Percentiles rank a stretch among this genome's conserved stretches.
phyloP scores from a whole-genome alignment of 2,113 vertebrate genomes.

The Pycnonotus jocosus region DNA sequence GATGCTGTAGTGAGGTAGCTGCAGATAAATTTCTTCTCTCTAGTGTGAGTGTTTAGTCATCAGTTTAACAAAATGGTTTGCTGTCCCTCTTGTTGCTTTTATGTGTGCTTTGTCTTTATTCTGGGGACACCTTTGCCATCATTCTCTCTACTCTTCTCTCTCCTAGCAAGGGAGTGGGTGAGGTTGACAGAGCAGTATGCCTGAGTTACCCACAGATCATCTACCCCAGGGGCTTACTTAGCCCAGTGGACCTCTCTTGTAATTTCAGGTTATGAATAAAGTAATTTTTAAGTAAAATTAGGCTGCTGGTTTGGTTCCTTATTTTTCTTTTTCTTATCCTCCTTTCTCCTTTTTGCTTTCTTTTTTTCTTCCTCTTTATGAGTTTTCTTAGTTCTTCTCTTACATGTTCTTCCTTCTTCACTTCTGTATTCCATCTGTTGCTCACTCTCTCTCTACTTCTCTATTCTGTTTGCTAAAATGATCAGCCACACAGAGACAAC shows the following conservation, averaged over 20 bases:
- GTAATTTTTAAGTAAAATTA: background rate
- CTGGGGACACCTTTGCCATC: background rate
- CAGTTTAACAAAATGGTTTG: background rate
- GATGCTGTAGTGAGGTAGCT: background rate
- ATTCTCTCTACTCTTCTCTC: background rate
- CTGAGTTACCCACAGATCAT: background rate
- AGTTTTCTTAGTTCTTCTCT: slow-evolving; percentile 18
- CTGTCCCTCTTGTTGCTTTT: background rate
- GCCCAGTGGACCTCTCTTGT: background rate
- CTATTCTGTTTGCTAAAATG: background rate
- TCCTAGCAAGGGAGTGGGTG: background rate
- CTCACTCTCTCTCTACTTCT: background rate
- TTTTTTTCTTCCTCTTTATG: background rate
- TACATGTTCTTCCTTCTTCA: background rate
- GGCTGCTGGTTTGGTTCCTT: background rate
- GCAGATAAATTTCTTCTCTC: background rate
- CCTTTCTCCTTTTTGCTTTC: background rate
- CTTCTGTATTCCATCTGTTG: background rate
- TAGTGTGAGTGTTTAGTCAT: background rate
- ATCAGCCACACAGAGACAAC: background rate
- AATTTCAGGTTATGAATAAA: background rate
- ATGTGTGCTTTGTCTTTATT: background rate
- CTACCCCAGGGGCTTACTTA: background rate
- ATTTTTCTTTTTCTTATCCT: background rate
- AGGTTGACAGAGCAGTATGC: background rate